A percentile compares a stretch with the other conserved stretches of the same genome.
These are phyloP conservation scores for Lepidocolaptes lacrymiger DNA, from an alignment of 2,797 vertebrate species.

Conservation along the genomic window DNA sequence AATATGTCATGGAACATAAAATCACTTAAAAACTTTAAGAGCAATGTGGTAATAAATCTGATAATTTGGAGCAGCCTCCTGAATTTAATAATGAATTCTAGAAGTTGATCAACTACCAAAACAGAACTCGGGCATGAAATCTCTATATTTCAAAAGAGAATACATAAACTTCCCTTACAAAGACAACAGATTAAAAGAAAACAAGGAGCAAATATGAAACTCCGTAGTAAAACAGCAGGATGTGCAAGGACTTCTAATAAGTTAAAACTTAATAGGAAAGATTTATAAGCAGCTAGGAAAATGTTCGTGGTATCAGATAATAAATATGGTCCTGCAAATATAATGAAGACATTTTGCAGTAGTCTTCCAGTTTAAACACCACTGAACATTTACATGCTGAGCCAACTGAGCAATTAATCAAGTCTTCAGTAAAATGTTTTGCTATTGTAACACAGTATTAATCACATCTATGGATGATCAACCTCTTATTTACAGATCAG, in stretches of 20 bases:
- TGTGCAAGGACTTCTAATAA: neutral
- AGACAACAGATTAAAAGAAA: neutral
- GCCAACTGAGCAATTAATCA: neutral
- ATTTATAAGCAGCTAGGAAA: constrained; percentile 11
- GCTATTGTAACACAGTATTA: neutral
- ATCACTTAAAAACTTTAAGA: neutral
- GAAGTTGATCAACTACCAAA: neutral
- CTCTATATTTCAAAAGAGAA: neutral
- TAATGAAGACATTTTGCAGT: neutral
- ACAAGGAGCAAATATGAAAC: neutral
- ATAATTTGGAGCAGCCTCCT: neutral
- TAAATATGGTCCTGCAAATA: neutral
- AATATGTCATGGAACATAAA: neutral
- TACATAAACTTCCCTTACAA: neutral
- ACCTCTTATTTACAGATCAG: neutral
- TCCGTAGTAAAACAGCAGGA: neutral
- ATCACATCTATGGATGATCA: neutral
- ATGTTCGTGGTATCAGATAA: neutral
- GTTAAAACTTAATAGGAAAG: neutral
- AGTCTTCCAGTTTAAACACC: neutral
- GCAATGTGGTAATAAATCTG: neutral
- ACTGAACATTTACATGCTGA: neutral
- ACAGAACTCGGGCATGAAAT: neutral
- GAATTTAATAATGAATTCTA: neutral
- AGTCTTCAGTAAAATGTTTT: neutral